Percentiles rank a stretch among this genome's conserved stretches.
Evolutionary conservation across 2,797 vertebrate species (phyloP).

Genomic region (Galagoides demidoff): DNA sequence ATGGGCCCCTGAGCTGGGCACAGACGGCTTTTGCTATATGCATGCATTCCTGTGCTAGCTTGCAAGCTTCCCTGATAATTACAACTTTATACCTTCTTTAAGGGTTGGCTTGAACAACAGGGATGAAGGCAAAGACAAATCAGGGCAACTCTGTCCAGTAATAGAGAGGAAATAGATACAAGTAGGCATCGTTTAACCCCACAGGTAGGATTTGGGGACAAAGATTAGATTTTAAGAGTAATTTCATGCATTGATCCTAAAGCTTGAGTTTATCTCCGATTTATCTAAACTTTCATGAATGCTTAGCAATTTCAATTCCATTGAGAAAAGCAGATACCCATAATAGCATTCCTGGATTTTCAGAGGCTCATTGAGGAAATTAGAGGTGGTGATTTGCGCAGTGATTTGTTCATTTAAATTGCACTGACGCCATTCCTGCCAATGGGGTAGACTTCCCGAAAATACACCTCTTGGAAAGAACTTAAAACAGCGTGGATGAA

Average conservation of each 20-base stretch:
- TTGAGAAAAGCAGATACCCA: background rate
- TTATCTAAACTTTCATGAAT: background rate
- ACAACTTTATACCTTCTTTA: background rate
- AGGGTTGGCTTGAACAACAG: background rate
- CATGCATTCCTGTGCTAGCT: background rate
- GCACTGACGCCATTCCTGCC: slow-evolving; percentile 55
- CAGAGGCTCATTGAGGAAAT: slow-evolving; percentile 25
- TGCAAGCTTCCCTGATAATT: background rate
- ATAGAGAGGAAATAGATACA: background rate
- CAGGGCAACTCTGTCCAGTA: background rate
- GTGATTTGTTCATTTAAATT: slow-evolving; percentile 66
- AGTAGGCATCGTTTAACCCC: background rate
- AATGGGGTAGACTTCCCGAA: slow-evolving; percentile 57
- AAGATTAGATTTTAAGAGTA: slow-evolving; percentile 34
- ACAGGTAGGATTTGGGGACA: background rate
- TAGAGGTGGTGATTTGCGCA: slow-evolving; percentile 60
- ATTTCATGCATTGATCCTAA: slow-evolving; percentile 29
- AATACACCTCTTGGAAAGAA: slow-evolving; percentile 61
- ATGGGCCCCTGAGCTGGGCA: background rate
- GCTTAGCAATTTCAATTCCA: slow-evolving; percentile 1
- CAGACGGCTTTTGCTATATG: background rate
- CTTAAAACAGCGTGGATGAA: background rate
- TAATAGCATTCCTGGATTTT: slow-evolving; percentile 40
- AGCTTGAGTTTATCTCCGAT: background rate
- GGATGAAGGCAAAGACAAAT: background rate